Evolutionary conservation across 1,140 invertebrate genomes (phyloP).

Genomic region (Papilio machaon): DNA sequence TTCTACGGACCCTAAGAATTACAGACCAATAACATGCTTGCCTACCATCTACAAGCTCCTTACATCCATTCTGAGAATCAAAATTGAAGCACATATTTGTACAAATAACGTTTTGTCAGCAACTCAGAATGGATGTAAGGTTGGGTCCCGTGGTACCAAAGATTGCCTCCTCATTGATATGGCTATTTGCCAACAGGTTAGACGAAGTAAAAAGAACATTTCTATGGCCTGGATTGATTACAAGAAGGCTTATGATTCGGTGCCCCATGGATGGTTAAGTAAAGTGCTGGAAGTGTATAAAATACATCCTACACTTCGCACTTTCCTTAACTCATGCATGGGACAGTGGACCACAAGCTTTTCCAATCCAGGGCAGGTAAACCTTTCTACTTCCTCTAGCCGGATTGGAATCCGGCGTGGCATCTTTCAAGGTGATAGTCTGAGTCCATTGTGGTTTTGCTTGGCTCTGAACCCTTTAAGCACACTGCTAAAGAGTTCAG

Average conservation of each 20-base stretch:
- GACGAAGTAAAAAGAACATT: background rate
- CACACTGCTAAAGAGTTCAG: too few relatives aligned
- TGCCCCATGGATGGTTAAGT: constrained; percentile 38
- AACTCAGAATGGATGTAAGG: constrained; percentile 39
- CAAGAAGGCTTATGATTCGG: constrained; percentile 38
- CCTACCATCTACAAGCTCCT: constrained; percentile 35
- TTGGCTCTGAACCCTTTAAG: too few relatives aligned
- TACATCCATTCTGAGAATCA: constrained; percentile 24
- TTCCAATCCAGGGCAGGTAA: background rate
- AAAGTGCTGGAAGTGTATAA: constrained; percentile 9
- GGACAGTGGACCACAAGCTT: background rate
- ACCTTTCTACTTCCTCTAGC: background rate
- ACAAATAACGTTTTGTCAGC: constrained; percentile 13
- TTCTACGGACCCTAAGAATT: constrained; percentile 19
- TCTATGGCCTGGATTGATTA: constrained; percentile 39
- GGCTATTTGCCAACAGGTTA: constrained; percentile 23
- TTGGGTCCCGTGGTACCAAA: constrained; percentile 25
- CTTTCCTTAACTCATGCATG: background rate
- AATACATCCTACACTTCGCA: background rate
- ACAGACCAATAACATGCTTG: constrained; percentile 27
- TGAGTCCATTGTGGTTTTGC: background rate
- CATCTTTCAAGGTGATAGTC: background rate
- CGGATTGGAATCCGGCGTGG: background rate
- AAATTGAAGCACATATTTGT: constrained; percentile 31
- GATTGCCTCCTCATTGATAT: constrained; percentile 40